These are phyloP conservation scores for Coluber constrictor DNA, from an alignment of 2,797 vertebrate genomes.

Conservation along the genomic window DNA sequence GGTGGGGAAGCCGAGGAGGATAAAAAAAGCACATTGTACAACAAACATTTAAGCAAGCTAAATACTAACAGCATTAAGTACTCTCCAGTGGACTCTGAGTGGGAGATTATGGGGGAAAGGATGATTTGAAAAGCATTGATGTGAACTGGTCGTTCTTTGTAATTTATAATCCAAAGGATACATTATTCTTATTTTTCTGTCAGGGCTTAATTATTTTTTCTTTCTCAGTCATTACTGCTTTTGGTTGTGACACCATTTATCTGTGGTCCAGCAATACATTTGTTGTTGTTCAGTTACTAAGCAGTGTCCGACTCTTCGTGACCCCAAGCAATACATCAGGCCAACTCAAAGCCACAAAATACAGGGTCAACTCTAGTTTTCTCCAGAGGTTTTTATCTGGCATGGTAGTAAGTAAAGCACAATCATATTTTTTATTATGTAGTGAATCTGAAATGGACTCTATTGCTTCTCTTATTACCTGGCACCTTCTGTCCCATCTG, in stretches of 20 bases:
- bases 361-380: not conserved
- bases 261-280: not conserved
- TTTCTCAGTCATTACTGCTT: constrained; percentile 18
- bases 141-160: fast-evolving
- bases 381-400: not conserved
- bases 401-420: not conserved
- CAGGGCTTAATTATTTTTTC: not conserved
- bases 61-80: constrained; percentile 11
- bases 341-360: not conserved
- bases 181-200: not conserved
- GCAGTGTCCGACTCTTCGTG: not conserved
- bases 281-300: not conserved
- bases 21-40: not conserved
- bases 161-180: constrained; percentile 24
- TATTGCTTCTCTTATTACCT: not conserved
- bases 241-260: not conserved
- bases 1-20: not conserved
- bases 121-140: not conserved
- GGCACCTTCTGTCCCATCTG: not conserved
- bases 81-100: not conserved
- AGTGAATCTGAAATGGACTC: not conserved
- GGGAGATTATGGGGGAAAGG: not conserved
- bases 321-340: not conserved
- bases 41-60: not conserved
- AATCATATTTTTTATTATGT: not conserved